A percentile compares a stretch with the other conserved stretches of the same genome.
Conservation (phyloP, 2,797 vertebrate species). For the Petrocephalus schoutedeni region DNA sequence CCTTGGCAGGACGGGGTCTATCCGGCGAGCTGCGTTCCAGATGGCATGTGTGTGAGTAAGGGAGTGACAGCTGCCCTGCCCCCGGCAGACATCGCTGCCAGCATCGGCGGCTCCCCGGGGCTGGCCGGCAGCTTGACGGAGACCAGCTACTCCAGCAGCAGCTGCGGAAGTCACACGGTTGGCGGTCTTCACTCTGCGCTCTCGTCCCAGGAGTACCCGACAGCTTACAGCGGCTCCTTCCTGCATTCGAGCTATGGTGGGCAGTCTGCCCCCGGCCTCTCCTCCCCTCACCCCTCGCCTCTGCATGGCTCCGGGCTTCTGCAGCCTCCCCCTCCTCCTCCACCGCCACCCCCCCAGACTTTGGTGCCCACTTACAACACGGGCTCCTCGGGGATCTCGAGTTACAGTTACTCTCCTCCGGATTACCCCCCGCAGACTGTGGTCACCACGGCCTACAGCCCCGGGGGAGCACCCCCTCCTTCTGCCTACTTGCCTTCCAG, state of each 20-base stretch:
- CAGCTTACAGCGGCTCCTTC: constrained; percentile 92
- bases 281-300: constrained; percentile 92
- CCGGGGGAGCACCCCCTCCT: constrained; percentile 85
- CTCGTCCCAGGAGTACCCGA: constrained; percentile 94
- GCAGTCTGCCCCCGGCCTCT: constrained; percentile 85
- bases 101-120: constrained; percentile 88
- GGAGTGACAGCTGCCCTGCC: constrained; percentile 86
- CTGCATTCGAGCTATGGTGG: constrained; percentile 91
- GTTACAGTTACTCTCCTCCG: constrained; percentile 89
- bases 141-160: constrained; percentile 89
- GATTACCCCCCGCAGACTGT: constrained; percentile 89
- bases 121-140: constrained; percentile 91
- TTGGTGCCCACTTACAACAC: constrained; percentile 88
- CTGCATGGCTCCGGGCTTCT: constrained; percentile 91
- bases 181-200: constrained; percentile 88
- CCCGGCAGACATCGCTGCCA: constrained; percentile 83
- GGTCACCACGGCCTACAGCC: constrained; percentile 88
- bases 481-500: constrained; percentile 93
- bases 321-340: constrained; percentile 68
- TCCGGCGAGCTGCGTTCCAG: constrained; percentile 93
- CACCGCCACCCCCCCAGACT: constrained; percentile 75
- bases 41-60: constrained; percentile 91
- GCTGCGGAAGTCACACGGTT: constrained; percentile 89
- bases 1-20: constrained; percentile 96
- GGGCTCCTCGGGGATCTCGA: constrained; percentile 88